phyloP scores from a whole-genome alignment of 2,888 invertebrate genomes.

The Drosophila sordidula region DNA sequence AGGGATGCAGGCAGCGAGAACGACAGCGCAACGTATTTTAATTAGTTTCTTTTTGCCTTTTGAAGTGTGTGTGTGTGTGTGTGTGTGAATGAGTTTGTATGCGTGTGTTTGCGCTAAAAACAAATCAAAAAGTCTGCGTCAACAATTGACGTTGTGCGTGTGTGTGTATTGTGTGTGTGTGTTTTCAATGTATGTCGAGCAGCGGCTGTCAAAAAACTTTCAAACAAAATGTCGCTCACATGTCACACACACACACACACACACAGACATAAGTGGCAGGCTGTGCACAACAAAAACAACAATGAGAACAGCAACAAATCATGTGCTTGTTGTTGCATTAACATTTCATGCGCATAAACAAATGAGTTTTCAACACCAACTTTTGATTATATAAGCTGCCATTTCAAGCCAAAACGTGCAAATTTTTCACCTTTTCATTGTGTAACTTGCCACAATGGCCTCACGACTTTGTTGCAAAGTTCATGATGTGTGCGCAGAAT shows the following conservation, averaged over 20 bases:
- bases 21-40: conserved; percentile 76
- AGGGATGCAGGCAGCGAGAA: conserved; percentile 12
- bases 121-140: conserved; percentile 66
- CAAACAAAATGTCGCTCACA: conserved; percentile 78
- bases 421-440: conserved; percentile 24
- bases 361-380: conserved; percentile 70
- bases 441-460: conserved; percentile 16
- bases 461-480: conserved; percentile 23
- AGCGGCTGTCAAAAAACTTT: conserved; percentile 75
- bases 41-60: conserved; percentile 64
- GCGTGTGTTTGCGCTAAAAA: conserved; percentile 41
- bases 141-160: conserved; percentile 61
- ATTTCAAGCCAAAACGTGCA: conserved; percentile 37
- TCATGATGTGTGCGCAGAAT: conserved; percentile 20
- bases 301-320: conserved; percentile 26
- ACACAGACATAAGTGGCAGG: conserved; percentile 39
- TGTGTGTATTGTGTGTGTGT: conserved; percentile 12
- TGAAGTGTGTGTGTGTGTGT: conserved; percentile 30
- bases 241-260: conserved; percentile 57
- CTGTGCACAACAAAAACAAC: conserved; percentile 18
- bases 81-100: conserved; percentile 4
- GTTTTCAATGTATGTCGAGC: conserved; percentile 48
- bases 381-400: conserved; percentile 69
- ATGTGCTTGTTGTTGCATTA: conserved; percentile 56
- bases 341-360: conserved; percentile 76